Conservation (phyloP, 2,113 vertebrate genomes). For the Sisor rabdophorus region DNA sequence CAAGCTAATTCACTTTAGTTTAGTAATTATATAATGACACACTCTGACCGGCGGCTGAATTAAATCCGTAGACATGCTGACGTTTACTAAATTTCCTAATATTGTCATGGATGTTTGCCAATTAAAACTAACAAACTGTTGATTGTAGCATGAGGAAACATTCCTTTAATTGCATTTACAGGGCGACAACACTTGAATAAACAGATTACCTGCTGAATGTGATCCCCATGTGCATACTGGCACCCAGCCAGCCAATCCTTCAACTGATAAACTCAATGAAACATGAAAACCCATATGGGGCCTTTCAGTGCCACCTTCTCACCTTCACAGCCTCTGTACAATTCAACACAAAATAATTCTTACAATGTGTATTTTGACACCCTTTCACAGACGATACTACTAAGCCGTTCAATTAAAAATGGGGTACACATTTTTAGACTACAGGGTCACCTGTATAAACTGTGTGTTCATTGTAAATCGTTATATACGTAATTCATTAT, state of each 20-base stretch:
- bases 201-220: slow-evolving; percentile 73
- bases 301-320: slow-evolving; percentile 66
- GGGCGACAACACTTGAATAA: slow-evolving; percentile 69
- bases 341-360: slow-evolving; percentile 65
- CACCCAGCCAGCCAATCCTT: slow-evolving; percentile 57
- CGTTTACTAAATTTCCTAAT: slow-evolving; percentile 29
- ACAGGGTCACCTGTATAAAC: slow-evolving; percentile 63
- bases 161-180: slow-evolving; percentile 71
- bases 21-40: slow-evolving; percentile 14
- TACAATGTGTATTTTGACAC: background rate
- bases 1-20: slow-evolving; percentile 20
- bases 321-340: slow-evolving; percentile 60
- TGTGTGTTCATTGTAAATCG: too few species aligned
- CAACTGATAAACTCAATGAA: slow-evolving; percentile 39
- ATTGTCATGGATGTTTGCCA: slow-evolving; percentile 28
- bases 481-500: too few species aligned
- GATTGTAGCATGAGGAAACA: slow-evolving; percentile 29
- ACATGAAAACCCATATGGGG: slow-evolving; percentile 74
- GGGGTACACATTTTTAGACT: slow-evolving; percentile 42
- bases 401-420: slow-evolving; percentile 51
- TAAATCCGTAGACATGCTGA: slow-evolving; percentile 13
- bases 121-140: slow-evolving; percentile 41
- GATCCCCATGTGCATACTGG: slow-evolving; percentile 70
- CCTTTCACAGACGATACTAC: slow-evolving; percentile 43
- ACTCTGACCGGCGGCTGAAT: slow-evolving; percentile 22